These are phyloP conservation scores for Vanacampus margaritifer DNA, from an alignment of 2,113 vertebrate genomes.

Conservation along the genomic window DNA sequence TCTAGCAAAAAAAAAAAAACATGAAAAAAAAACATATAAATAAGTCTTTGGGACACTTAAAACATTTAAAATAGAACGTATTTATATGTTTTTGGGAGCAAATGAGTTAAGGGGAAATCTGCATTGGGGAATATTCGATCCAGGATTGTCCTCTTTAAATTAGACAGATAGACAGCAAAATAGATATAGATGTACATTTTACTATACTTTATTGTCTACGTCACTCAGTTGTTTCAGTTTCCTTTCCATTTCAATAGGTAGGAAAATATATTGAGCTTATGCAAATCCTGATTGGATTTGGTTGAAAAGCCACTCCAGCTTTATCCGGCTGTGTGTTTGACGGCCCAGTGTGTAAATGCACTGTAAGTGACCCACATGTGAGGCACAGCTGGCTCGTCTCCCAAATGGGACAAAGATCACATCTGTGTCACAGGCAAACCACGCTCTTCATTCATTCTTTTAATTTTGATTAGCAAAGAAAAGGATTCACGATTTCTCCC, in stretches of 20 bases:
- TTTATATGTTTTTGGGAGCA: too few relatives aligned
- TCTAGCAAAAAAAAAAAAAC: too few relatives aligned
- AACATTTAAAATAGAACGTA: too few relatives aligned
- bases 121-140: too few relatives aligned
- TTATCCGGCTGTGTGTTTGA: slow-evolving; percentile 30
- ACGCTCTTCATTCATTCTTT: slow-evolving; percentile 14
- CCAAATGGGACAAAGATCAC: slow-evolving; percentile 45
- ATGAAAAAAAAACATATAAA: too few relatives aligned
- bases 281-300: slow-evolving; percentile 22
- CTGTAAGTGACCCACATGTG: slow-evolving; percentile 57
- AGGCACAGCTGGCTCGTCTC: slow-evolving; percentile 52
- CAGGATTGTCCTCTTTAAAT: too few relatives aligned
- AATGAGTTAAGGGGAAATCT: too few relatives aligned
- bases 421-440: slow-evolving; percentile 46
- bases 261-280: slow-evolving; percentile 26
- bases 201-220: not conserved
- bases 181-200: not conserved
- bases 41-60: too few relatives aligned
- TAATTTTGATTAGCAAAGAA: not conserved
- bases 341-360: slow-evolving; percentile 23
- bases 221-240: slow-evolving; percentile 1
- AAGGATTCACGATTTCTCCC: not conserved
- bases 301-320: slow-evolving; percentile 24
- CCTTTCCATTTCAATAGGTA: slow-evolving; percentile 4
- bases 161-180: too few relatives aligned